A percentile compares a stretch with the other conserved stretches of the same genome.
Conservation (phyloP, 2,888 invertebrate genomes). For the Diaphora mendica region DNA sequence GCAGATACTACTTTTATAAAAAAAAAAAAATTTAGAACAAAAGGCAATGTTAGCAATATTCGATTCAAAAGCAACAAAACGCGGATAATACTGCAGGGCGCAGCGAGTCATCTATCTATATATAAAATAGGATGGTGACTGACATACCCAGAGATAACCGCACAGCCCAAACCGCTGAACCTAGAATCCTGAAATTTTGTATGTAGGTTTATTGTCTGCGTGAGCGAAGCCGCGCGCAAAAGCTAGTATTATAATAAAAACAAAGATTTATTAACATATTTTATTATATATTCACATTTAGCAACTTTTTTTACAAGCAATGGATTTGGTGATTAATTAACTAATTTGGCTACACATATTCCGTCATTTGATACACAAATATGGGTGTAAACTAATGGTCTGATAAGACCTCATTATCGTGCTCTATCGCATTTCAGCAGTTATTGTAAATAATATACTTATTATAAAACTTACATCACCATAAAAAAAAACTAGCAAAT, state of each 20-base stretch:
- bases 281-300: constrained; percentile 28
- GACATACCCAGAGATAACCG: no score
- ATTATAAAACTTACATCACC: constrained; percentile 23
- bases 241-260: background rate
- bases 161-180: no score
- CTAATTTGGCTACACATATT: constrained; percentile 22
- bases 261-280: constrained; percentile 25
- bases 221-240: no score
- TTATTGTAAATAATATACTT: constrained; percentile 18
- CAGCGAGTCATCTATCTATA: no score
- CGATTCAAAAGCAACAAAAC: no score
- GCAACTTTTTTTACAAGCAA: constrained; percentile 31
- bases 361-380: constrained; percentile 24
- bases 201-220: no score
- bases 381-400: constrained; percentile 25
- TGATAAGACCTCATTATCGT: constrained; percentile 40
- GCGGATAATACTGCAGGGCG: no score
- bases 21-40: no score
- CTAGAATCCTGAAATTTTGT: no score
- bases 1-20: no score
- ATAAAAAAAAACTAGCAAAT: constrained; percentile 19
- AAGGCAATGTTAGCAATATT: no score
- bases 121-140: no score
- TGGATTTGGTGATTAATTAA: constrained; percentile 27
- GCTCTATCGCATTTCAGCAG: constrained; percentile 27